Evolutionary conservation across 2,797 vertebrate species (phyloP).

Genomic region (Sciurus carolinensis): DNA sequence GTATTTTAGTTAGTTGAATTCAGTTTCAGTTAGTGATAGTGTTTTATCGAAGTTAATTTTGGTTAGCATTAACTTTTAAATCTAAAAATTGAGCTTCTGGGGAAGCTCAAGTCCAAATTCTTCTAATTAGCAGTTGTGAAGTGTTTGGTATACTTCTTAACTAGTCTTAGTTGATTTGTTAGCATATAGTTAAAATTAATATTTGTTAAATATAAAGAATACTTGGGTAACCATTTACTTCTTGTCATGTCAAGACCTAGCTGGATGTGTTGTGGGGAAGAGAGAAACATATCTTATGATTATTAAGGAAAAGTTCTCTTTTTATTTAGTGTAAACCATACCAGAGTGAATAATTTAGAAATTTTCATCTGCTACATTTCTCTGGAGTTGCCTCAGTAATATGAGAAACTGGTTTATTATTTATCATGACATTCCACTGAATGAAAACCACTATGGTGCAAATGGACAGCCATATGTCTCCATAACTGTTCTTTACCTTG

Average conservation of each 20-base stretch:
- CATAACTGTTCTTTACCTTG: background rate
- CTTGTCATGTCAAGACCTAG: background rate
- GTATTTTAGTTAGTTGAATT: conserved; percentile 26
- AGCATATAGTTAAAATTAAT: background rate
- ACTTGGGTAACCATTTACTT: background rate
- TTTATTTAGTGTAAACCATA: conserved; percentile 9
- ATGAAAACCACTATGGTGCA: background rate
- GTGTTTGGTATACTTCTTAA: background rate
- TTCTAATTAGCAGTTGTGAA: conserved; percentile 3
- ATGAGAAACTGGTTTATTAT: conserved; percentile 37
- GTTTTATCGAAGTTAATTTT: conserved; percentile 51
- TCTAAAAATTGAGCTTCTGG: conserved; percentile 40
- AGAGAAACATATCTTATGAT: background rate
- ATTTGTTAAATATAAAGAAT: background rate
- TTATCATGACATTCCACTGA: background rate
- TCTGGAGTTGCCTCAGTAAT: conserved; percentile 1
- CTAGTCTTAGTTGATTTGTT: background rate
- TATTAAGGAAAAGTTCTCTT: conserved; percentile 29
- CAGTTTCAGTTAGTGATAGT: conserved; percentile 30
- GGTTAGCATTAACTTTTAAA: conserved; percentile 40
- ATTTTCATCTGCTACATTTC: background rate
- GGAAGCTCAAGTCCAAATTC: background rate
- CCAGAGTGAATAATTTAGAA: conserved; percentile 30
- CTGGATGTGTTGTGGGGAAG: background rate
- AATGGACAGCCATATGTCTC: background rate